These are phyloP conservation scores for Sitta carolinensis DNA, from an alignment of 2,797 vertebrate genomes.

Conservation along the genomic window DNA sequence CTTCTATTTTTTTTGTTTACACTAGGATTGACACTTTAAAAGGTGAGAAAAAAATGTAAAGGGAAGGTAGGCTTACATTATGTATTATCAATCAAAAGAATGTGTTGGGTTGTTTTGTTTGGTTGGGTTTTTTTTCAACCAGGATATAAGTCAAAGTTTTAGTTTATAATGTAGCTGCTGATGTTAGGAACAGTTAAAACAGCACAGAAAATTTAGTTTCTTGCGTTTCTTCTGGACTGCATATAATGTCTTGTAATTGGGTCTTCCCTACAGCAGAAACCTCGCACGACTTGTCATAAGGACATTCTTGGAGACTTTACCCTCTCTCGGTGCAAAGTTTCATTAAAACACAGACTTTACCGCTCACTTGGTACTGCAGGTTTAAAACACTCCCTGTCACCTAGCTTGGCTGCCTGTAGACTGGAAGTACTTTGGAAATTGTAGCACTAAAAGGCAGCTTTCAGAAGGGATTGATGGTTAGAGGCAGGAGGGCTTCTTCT, in stretches of 20 bases:
- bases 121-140: neutral
- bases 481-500: neutral
- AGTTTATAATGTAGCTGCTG: neutral
- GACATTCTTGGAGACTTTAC: neutral
- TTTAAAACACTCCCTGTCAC: neutral
- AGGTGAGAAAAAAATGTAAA: neutral
- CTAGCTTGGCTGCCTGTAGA: neutral
- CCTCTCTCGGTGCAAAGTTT: neutral
- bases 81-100: neutral
- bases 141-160: neutral
- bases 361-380: neutral
- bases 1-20: neutral
- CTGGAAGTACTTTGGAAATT: neutral
- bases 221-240: neutral
- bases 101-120: neutral
- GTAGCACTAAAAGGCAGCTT: neutral
- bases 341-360: neutral
- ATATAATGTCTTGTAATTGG: neutral
- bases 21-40: neutral
- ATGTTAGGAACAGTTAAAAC: neutral
- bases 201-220: neutral
- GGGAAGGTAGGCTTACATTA: neutral
- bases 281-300: neutral
- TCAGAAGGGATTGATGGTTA: neutral
- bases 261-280: neutral